Conservation (phyloP, 2,888 invertebrate species). For the Pardosa pseudoannulata region DNA sequence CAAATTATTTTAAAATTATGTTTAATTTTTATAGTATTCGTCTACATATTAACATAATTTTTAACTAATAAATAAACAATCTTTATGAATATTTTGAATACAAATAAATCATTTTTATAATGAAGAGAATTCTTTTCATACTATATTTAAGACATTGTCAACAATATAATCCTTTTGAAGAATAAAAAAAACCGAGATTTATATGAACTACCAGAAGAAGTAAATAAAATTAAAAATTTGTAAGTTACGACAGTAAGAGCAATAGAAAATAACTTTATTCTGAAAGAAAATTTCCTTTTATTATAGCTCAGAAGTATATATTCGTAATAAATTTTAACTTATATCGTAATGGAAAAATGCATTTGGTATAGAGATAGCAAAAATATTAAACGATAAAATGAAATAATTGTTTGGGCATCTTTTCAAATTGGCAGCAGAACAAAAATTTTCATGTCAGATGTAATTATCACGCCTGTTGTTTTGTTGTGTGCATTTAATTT, state of each 20-base stretch:
- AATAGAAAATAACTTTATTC: not conserved
- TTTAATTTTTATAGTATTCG: too few species aligned
- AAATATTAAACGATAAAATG: conserved; percentile 1
- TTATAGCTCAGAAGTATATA: not conserved
- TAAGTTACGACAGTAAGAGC: not conserved
- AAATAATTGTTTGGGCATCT: conserved; percentile 36
- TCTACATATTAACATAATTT: too few species aligned
- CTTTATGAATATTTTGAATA: too few species aligned
- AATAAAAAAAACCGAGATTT: too few species aligned
- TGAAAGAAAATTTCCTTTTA: not conserved
- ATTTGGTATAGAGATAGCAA: not conserved
- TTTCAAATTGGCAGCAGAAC: conserved; percentile 56
- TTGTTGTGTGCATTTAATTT: not conserved
- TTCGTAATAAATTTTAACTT: not conserved
- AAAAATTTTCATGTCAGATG: conserved; percentile 26
- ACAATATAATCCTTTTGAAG: too few species aligned
- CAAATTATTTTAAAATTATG: too few species aligned
- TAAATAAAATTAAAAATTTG: too few species aligned
- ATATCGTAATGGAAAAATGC: not conserved
- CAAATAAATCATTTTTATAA: too few species aligned
- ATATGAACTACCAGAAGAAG: too few species aligned
- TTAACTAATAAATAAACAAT: too few species aligned
- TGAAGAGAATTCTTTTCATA: too few species aligned
- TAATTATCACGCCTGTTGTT: conserved; percentile 21
- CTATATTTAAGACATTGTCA: too few species aligned